Percentiles rank a stretch among this genome's conserved stretches.
Evolutionary conservation across 2,113 vertebrate species (phyloP).

Genomic region (Sinosuthora webbiana): DNA sequence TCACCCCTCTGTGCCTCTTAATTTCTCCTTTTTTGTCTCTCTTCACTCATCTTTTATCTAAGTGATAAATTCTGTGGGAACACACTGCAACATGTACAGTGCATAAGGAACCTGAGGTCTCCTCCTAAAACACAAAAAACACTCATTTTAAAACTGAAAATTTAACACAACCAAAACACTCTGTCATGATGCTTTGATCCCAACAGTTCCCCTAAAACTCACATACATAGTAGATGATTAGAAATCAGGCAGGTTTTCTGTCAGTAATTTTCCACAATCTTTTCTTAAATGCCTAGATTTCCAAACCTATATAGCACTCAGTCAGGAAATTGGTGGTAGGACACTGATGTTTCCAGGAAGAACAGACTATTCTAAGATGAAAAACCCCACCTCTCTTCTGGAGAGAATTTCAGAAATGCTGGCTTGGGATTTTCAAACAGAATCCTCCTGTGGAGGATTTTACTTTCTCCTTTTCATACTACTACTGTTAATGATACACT

Average conservation of each 20-base stretch:
- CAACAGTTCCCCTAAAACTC: neutral
- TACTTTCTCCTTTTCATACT: conserved; percentile 12
- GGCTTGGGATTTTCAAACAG: neutral
- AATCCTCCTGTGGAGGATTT: neutral
- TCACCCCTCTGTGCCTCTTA: neutral
- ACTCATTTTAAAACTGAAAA: neutral
- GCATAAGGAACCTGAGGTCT: neutral
- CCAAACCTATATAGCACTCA: neutral
- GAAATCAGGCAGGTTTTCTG: neutral
- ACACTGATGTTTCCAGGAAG: neutral
- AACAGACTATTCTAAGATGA: neutral
- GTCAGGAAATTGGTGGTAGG: neutral
- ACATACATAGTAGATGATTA: neutral
- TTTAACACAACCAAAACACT: neutral
- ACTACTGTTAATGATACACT: neutral
- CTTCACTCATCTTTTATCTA: conserved; percentile 22
- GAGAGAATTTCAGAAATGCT: neutral
- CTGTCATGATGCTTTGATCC: neutral
- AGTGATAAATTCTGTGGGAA: neutral
- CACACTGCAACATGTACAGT: neutral
- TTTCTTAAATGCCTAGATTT: neutral
- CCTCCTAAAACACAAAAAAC: conserved; percentile 1
- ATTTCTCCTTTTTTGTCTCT: conserved; percentile 15
- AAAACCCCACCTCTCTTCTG: neutral
- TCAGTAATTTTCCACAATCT: neutral